Conservation (phyloP, 2,888 invertebrate genomes). For the Mimachlamys varia region DNA sequence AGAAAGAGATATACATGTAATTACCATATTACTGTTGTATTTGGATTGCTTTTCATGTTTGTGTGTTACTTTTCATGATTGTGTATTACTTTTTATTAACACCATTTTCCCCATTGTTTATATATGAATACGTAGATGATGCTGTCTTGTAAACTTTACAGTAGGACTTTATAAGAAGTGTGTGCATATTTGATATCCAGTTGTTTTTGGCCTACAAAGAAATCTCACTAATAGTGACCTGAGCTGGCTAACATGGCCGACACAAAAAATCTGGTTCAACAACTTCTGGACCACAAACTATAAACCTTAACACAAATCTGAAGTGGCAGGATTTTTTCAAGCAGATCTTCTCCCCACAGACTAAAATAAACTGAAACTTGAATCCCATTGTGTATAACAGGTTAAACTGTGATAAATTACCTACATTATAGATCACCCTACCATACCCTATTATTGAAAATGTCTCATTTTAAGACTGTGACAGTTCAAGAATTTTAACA, state of each 20-base stretch:
- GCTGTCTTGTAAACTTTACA: too few species aligned
- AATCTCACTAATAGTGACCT: neutral
- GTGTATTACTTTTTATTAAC: too few species aligned
- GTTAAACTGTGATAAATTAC: neutral
- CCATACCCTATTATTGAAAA: neutral
- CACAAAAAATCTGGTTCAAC: neutral
- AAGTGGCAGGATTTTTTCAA: slow-evolving; percentile 11
- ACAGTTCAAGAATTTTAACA: neutral
- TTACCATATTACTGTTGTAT: too few species aligned
- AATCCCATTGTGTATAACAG: neutral
- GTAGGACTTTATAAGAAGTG: too few species aligned
- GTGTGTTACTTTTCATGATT: too few species aligned
- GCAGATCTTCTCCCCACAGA: neutral
- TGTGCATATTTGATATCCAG: too few species aligned
- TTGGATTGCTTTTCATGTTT: too few species aligned
- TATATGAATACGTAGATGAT: too few species aligned
- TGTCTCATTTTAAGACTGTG: neutral
- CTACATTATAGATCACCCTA: neutral
- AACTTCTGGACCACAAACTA: neutral
- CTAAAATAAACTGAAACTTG: slow-evolving; percentile 31
- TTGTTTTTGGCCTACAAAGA: too few species aligned
- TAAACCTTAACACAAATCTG: neutral
- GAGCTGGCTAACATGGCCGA: neutral
- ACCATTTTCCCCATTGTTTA: too few species aligned
- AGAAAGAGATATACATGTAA: neutral